phyloP scores from a whole-genome alignment of 2,797 vertebrate species.

The Chrosomus eos region DNA sequence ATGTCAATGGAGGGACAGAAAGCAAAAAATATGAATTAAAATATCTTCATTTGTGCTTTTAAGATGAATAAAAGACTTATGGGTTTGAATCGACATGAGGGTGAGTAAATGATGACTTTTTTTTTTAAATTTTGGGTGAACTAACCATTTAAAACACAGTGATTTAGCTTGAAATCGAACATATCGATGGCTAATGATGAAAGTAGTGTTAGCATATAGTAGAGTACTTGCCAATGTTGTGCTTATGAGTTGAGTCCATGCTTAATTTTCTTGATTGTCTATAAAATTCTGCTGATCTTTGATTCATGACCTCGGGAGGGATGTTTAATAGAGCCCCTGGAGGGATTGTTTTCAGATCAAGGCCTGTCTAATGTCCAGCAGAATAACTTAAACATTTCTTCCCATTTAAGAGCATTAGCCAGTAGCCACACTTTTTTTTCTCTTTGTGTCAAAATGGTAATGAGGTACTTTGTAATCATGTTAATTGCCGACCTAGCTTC shows the following conservation, averaged over 20 bases:
- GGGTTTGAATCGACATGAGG: background rate
- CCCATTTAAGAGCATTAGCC: constrained; percentile 42
- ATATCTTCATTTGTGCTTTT: too few species aligned
- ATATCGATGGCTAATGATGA: background rate
- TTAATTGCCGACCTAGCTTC: constrained; percentile 97
- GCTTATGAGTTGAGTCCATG: constrained; percentile 37
- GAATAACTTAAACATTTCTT: constrained; percentile 84
- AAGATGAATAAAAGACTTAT: background rate
- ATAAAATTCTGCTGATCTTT: constrained; percentile 99
- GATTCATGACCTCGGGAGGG: constrained; percentile 87
- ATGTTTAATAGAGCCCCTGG: constrained; percentile 91
- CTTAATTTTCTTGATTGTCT: constrained; percentile 94
- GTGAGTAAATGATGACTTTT: background rate
- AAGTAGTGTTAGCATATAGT: background rate
- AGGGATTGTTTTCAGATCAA: constrained; percentile 89
- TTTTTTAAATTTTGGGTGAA: background rate
- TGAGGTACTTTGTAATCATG: constrained; percentile 97
- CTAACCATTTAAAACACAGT: background rate
- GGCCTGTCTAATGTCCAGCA: constrained; percentile 83
- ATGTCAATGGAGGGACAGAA: background rate
- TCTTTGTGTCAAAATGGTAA: constrained; percentile 89
- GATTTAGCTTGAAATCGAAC: background rate
- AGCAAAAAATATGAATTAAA: too few species aligned
- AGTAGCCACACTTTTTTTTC: constrained; percentile 58
- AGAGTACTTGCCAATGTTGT: constrained; percentile 63